Base-by-base conservation (phyloP, 2,113 vertebrate species). In the Pangasianodon gigas region DNA sequence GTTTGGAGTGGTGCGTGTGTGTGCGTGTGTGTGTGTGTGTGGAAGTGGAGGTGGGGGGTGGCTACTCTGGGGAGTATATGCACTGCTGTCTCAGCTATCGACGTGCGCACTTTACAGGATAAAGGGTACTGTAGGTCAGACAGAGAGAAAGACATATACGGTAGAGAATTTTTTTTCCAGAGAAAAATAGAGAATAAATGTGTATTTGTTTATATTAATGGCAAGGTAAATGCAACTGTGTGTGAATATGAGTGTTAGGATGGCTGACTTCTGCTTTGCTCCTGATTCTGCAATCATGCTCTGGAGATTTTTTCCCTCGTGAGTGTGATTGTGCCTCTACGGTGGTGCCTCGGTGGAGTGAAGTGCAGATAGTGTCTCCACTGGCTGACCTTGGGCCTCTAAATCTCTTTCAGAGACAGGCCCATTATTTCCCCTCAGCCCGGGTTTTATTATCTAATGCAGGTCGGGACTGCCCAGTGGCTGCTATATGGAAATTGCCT, bases 311-410 rank as follows among this genome's bases (percentile, higher is more conserved):
- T 75, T 44, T 65, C 86, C 71, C 37, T 62, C 24, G 24, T 62
- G 81, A 88, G 87, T 37, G 9, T 90, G 79, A 92, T 82, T 89
- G 88, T 85, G 85, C 77, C 85, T 67, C 87, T 77, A 51, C 32
- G 26, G 82, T 62, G 81, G 60, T 56, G 85, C 71, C 86, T 85
- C 44, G 54, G 48, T 81, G 77, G 85, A 87, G 52, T 75, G 69
- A 87, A 75, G 69, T 87, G 86, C 86, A 62, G 86, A 79, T 84
- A 88, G 74, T 77, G 89, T 88, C 86, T 67, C 89, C 62, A 87
- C 91, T 87, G 54, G 46, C 86, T 92, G 91, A 92, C 91, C 91
- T 86, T 85, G 86, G 82, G 86, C 75, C 65, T 89, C 29, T 85
- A 88, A 86, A 91, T 91, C 88, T 86, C 54, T 88, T 90, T 52